Conservation (phyloP, 2,888 invertebrate species). For the Sympetrum striolatum region DNA sequence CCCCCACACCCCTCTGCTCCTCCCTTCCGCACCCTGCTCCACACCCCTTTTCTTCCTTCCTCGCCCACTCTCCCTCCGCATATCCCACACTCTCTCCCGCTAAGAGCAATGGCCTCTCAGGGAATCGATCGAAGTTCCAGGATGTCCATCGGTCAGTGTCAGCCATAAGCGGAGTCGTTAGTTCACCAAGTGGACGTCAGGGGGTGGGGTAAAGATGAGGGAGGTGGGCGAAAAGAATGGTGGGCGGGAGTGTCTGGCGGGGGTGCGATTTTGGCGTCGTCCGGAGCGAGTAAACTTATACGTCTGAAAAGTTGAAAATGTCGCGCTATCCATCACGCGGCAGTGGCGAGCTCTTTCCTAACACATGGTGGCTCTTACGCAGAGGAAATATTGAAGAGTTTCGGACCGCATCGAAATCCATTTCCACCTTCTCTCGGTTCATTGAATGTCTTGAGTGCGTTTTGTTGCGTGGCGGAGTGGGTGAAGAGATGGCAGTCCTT, state of each 20-base stretch:
- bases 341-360: not conserved
- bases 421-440: not conserved
- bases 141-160: conserved; percentile 42
- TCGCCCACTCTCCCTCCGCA: not conserved
- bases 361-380: not conserved
- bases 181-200: conserved; percentile 37
- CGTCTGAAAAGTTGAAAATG: not conserved
- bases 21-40: not conserved
- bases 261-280: not conserved
- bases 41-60: not conserved
- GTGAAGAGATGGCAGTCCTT: not conserved
- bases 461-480: not conserved
- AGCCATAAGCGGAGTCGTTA: conserved; percentile 41
- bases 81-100: not conserved
- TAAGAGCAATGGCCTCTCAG: conserved; percentile 32
- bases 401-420: not conserved
- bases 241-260: not conserved
- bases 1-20: not conserved
- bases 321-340: not conserved
- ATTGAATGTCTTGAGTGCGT: not conserved
- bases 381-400: not conserved
- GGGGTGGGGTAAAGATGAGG: not conserved
- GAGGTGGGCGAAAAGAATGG: not conserved
- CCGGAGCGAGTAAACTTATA: not conserved
- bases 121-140: conserved; percentile 38